A percentile compares a stretch with the other conserved stretches of the same genome.
These are phyloP conservation scores for Celastrina argiolus DNA, from an alignment of 2,888 invertebrate genomes.

Conservation along the genomic window DNA sequence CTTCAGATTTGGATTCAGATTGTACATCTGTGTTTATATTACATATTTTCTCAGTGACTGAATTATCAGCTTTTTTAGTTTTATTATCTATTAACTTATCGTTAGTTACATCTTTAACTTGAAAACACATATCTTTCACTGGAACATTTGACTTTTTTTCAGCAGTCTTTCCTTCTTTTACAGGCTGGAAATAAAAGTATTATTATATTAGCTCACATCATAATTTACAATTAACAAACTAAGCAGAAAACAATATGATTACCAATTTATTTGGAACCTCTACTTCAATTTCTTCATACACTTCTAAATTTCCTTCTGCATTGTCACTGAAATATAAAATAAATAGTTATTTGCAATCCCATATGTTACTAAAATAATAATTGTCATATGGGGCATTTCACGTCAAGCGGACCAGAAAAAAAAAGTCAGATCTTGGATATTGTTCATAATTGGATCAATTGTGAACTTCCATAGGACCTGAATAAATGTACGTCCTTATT, in stretches of 20 bases:
- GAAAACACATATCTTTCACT: constrained; percentile 53
- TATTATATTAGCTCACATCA: neutral
- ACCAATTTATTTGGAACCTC: constrained; percentile 68
- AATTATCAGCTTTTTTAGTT: constrained; percentile 37
- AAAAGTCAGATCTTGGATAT: too few relatives aligned
- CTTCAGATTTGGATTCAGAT: constrained; percentile 51
- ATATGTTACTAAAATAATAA: too few relatives aligned
- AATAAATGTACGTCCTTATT: too few relatives aligned
- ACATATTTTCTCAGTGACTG: constrained; percentile 39
- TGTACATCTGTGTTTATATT: constrained; percentile 43
- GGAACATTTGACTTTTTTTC: constrained; percentile 53
- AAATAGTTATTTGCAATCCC: neutral
- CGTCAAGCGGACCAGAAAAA: too few relatives aligned
- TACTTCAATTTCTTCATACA: constrained; percentile 72
- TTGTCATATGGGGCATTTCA: too few relatives aligned
- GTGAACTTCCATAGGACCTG: too few relatives aligned
- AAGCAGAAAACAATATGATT: constrained; percentile 33
- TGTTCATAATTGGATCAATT: too few relatives aligned
- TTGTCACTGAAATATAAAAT: constrained; percentile 58
- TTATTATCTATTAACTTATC: constrained; percentile 49
- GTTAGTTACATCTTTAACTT: constrained; percentile 45
- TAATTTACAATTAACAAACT: neutral
- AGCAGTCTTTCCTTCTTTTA: constrained; percentile 46
- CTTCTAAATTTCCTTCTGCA: constrained; percentile 69
- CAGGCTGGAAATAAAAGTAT: constrained; percentile 49